Conservation (phyloP, 92 coral and sea anemone species). For the Actinostola sp. region DNA sequence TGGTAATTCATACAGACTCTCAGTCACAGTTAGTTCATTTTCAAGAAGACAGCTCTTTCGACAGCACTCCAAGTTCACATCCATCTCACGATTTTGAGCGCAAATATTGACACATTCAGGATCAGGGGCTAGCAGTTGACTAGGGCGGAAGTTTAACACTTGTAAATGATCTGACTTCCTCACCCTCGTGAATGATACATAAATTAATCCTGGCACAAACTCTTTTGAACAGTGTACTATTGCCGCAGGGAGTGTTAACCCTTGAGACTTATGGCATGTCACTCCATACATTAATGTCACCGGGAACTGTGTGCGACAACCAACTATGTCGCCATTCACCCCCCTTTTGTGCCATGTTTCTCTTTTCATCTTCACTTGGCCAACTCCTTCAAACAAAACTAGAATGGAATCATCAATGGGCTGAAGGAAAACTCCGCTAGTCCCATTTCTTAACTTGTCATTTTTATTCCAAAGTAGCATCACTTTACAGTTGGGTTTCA, state of each 20-base stretch:
- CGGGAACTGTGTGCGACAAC: background rate
- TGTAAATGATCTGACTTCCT: background rate
- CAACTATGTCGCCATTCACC: background rate
- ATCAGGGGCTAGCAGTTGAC: background rate
- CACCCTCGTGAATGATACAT: background rate
- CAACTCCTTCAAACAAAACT: background rate
- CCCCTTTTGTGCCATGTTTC: background rate
- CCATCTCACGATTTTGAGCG: background rate
- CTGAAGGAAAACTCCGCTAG: background rate
- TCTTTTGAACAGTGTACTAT: constrained; percentile 6
- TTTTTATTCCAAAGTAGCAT: constrained; percentile 10
- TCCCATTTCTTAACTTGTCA: background rate
- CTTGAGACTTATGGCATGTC: constrained; percentile 11
- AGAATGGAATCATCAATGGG: no score
- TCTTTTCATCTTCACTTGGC: background rate
- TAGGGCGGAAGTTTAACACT: background rate
- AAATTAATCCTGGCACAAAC: background rate
- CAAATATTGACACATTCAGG: background rate
- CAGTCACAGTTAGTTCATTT: background rate
- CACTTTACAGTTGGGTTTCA: background rate
- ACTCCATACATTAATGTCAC: background rate
- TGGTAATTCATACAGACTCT: background rate
- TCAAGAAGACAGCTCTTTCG: background rate
- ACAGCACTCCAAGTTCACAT: background rate
- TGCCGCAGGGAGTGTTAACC: background rate